These are phyloP conservation scores for Apodemia mormo DNA, from an alignment of 2,888 invertebrate species.

Conservation along the genomic window DNA sequence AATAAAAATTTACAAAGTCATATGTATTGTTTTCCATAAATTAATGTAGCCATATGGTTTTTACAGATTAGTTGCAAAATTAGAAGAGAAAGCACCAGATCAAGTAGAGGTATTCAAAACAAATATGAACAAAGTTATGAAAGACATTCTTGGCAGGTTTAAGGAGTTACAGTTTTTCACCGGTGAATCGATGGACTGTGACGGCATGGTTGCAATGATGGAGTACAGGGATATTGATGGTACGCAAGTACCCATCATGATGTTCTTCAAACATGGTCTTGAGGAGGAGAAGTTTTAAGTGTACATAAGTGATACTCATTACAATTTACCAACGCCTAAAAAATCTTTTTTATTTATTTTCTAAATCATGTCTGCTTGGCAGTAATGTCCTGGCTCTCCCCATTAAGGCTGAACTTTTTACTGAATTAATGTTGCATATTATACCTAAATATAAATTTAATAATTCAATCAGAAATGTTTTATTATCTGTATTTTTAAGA, in stretches of 20 bases:
- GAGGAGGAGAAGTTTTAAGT: constrained; percentile 96
- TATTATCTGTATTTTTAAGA: constrained; percentile 35
- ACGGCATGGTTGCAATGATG: constrained; percentile 95
- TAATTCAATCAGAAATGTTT: constrained; percentile 56
- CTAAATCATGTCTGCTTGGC: constrained; percentile 68
- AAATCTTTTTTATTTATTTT: constrained; percentile 74
- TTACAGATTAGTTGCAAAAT: constrained; percentile 88
- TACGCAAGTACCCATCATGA: constrained; percentile 91
- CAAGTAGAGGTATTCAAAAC: constrained; percentile 94
- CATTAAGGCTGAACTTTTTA: constrained; percentile 80
- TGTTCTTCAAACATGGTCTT: constrained; percentile 98
- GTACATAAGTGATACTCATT: constrained; percentile 63
- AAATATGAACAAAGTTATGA: constrained; percentile 96
- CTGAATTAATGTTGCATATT: constrained; percentile 70
- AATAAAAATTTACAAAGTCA: no score
- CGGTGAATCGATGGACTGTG: constrained; percentile 96
- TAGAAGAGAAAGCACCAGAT: constrained; percentile 90
- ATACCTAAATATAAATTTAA: constrained; percentile 56
- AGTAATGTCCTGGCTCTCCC: constrained; percentile 60
- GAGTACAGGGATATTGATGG: constrained; percentile 96
- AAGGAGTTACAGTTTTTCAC: constrained; percentile 96
- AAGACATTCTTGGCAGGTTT: constrained; percentile 93
- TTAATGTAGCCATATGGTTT: constrained; percentile 30
- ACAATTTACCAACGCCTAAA: constrained; percentile 60
- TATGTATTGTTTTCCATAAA: not conserved